A percentile compares a stretch with the other conserved stretches of the same genome.
phyloP scores from a whole-genome alignment of 2,113 vertebrate species.

The Calyptommatus sinebrachiatus region DNA sequence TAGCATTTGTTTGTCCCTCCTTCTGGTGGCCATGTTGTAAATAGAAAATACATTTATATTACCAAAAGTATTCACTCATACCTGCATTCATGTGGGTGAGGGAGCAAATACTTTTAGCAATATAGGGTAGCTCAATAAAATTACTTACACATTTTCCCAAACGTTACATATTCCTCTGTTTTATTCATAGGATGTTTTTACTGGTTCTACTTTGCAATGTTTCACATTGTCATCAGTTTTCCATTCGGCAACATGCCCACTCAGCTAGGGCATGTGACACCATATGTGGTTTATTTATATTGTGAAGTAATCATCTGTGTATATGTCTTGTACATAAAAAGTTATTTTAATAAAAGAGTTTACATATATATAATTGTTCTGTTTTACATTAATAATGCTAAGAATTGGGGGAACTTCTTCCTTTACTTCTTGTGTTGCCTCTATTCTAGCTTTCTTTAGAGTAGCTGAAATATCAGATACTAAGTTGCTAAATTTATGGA shows the following conservation, averaged over 20 bases:
- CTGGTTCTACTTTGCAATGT: constrained; percentile 22
- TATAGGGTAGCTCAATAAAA: constrained; percentile 29
- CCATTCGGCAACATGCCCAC: not conserved
- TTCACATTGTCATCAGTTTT: not conserved
- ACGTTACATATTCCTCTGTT: not conserved
- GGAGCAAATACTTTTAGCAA: no score
- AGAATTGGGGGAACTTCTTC: constrained; percentile 11
- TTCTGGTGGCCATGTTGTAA: not conserved
- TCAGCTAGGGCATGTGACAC: not conserved
- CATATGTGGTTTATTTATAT: constrained; percentile 52
- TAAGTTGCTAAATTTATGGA: not conserved
- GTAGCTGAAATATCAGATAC: not conserved
- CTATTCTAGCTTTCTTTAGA: not conserved
- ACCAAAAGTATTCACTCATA: no score
- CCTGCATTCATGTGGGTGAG: no score
- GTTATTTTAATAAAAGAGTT: constrained; percentile 71
- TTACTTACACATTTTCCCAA: constrained; percentile 42
- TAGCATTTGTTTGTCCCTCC: not conserved
- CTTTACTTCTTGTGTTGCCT: not conserved
- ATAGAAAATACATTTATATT: constrained; percentile 6
- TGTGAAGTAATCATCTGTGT: not conserved
- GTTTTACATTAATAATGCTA: not conserved
- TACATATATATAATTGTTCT: constrained; percentile 11
- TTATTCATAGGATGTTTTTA: constrained; percentile 20
- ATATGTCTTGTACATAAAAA: constrained; percentile 68